These are phyloP conservation scores for Amiota minor DNA, from an alignment of 2,888 invertebrate genomes.

Conservation along the genomic window DNA sequence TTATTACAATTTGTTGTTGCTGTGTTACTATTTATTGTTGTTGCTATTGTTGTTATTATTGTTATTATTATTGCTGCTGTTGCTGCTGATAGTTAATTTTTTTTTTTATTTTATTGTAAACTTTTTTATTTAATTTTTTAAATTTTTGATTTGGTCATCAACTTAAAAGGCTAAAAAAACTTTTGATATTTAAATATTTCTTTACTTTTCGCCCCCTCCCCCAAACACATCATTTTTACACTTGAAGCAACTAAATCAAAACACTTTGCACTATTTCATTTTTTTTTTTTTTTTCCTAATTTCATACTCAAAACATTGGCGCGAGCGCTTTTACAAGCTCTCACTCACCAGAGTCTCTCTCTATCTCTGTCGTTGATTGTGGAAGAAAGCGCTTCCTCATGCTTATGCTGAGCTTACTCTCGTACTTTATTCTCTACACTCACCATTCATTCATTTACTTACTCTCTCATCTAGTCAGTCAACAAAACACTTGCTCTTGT, in stretches of 20 bases:
- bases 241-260: conserved; percentile 1
- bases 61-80: background rate
- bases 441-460: background rate
- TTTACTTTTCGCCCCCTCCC: too few relatives aligned
- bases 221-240: background rate
- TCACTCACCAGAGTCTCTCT: too few relatives aligned
- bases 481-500: too few relatives aligned
- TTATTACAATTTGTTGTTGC: too few relatives aligned
- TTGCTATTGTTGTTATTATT: background rate
- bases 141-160: too few relatives aligned
- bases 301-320: background rate
- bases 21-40: too few relatives aligned
- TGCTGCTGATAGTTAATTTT: background rate
- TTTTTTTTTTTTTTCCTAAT: background rate
- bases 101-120: background rate
- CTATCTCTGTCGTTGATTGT: too few relatives aligned
- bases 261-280: background rate
- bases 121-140: too few relatives aligned
- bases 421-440: background rate
- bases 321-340: too few relatives aligned
- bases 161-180: too few relatives aligned
- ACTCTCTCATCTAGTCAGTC: background rate
- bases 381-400: too few relatives aligned
- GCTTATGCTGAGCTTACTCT: background rate
- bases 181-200: too few relatives aligned